Percentiles rank a stretch among this genome's conserved stretches.
These are phyloP conservation scores for Epinotia brunnichana DNA, from an alignment of 2,888 invertebrate species.

Conservation along the genomic window DNA sequence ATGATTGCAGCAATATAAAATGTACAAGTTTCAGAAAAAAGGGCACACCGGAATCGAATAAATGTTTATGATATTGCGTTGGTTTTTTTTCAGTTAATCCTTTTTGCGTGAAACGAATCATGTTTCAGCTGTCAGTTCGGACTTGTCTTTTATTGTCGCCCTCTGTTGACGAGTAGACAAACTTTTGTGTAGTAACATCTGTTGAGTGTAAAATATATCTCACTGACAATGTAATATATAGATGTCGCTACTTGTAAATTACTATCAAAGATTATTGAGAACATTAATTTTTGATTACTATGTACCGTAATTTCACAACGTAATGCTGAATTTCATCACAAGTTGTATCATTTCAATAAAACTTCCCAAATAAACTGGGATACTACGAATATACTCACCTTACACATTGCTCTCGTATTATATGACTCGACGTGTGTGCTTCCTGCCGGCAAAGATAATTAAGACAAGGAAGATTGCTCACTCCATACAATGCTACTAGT, in stretches of 20 bases:
- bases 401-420: neutral
- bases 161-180: slow-evolving; percentile 35
- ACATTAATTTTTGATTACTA: no score
- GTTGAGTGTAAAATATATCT: neutral
- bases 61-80: neutral
- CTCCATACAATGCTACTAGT: no score
- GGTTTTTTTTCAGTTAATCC: slow-evolving; percentile 21
- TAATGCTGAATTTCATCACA: neutral
- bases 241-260: slow-evolving; percentile 19
- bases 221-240: neutral
- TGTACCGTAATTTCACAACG: neutral
- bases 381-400: neutral
- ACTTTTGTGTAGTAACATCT: neutral
- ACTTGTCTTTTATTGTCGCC: neutral
- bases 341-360: neutral
- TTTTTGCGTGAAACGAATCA: slow-evolving; percentile 16
- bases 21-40: neutral
- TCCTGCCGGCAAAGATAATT: no score
- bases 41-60: neutral
- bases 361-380: neutral
- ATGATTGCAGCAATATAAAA: neutral
- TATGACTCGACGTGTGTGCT: neutral
- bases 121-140: slow-evolving; percentile 17
- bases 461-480: no score
- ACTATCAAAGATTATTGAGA: no score